These are phyloP conservation scores for Tromatobia lineatoria DNA, from an alignment of 2,888 invertebrate genomes.

Conservation along the genomic window DNA sequence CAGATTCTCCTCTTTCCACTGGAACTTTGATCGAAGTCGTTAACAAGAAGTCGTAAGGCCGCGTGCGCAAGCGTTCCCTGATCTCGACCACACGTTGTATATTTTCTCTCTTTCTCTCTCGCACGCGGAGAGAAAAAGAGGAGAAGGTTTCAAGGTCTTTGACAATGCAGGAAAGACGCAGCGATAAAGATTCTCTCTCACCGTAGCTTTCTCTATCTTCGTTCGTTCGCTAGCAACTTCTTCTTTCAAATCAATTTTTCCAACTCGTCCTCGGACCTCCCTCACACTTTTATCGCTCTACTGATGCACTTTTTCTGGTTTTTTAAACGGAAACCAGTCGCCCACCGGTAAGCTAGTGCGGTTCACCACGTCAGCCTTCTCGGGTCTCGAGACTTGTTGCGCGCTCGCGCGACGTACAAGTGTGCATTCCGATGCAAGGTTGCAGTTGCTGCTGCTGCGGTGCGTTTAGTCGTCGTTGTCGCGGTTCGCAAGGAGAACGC, in stretches of 20 bases:
- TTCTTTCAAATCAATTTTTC: constrained; percentile 23
- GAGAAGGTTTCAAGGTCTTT: constrained; percentile 42
- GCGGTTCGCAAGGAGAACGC: constrained; percentile 59
- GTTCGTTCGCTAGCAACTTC: neutral
- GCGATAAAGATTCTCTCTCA: constrained; percentile 10
- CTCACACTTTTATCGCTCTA: constrained; percentile 36
- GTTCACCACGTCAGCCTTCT: constrained; percentile 5
- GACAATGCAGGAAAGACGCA: constrained; percentile 30
- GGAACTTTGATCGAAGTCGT: constrained; percentile 49
- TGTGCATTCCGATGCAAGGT: constrained; percentile 74
- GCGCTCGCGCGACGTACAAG: constrained; percentile 36
- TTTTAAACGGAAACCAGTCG: constrained; percentile 41
- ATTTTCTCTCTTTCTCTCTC: constrained; percentile 69
- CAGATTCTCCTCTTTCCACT: constrained; percentile 32
- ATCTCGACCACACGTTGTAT: constrained; percentile 63
- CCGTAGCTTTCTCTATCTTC: neutral
- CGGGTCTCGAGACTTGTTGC: constrained; percentile 20
- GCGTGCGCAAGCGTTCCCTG: constrained; percentile 29
- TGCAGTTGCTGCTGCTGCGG: constrained; percentile 37
- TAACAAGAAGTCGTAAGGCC: constrained; percentile 47
- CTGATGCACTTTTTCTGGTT: neutral
- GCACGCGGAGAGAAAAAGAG: constrained; percentile 59
- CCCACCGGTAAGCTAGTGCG: constrained; percentile 50
- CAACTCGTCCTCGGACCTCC: constrained; percentile 13
- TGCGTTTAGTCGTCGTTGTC: constrained; percentile 35